Evolutionary conservation across 2,888 invertebrate species (phyloP).

Genomic region (Carcina quercana): DNA sequence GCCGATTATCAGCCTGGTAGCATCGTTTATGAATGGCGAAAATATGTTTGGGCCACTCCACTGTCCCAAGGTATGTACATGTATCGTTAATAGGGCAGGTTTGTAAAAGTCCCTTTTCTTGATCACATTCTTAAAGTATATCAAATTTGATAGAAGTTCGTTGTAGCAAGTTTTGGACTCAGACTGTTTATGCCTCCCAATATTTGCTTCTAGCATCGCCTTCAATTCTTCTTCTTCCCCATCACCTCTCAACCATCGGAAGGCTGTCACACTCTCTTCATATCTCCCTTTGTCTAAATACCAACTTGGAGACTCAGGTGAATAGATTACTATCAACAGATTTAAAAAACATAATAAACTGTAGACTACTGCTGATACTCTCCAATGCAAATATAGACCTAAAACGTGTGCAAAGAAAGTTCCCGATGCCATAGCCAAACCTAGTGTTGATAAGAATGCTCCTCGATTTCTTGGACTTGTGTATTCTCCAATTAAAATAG

Average conservation of each 20-base stretch:
- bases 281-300: constrained; percentile 70
- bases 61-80: constrained; percentile 41
- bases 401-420: constrained; percentile 74
- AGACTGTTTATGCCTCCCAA: constrained; percentile 28
- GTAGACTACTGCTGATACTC: constrained; percentile 63
- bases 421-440: constrained; percentile 73
- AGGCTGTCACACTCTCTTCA: constrained; percentile 67
- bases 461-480: constrained; percentile 75
- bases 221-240: constrained; percentile 45
- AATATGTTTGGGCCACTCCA: constrained; percentile 49
- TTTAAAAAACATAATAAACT: constrained; percentile 55
- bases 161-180: constrained; percentile 23
- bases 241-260: constrained; percentile 72
- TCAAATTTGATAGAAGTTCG: constrained; percentile 24
- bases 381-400: constrained; percentile 74
- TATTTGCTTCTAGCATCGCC: constrained; percentile 40
- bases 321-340: constrained; percentile 43
- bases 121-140: constrained; percentile 30
- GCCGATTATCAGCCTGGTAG: constrained; percentile 43
- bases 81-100: constrained; percentile 48
- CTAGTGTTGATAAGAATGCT: constrained; percentile 73
- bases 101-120: constrained; percentile 42
- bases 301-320: constrained; percentile 80
- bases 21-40: constrained; percentile 40
- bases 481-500: constrained; percentile 71